Conservation (phyloP, 2,888 invertebrate species). For the Xylota segnis region DNA sequence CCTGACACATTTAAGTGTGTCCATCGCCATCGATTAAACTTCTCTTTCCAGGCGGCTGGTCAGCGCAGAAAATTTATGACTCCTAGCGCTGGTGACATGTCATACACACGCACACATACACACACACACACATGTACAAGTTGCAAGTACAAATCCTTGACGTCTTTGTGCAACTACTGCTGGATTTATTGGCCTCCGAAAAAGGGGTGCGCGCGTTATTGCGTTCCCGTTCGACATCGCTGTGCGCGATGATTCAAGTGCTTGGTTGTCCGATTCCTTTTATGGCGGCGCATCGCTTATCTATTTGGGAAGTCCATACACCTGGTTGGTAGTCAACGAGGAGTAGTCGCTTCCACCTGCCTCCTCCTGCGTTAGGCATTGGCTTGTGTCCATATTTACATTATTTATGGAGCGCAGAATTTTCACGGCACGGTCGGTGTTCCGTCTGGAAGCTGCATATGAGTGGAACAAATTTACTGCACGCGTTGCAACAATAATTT, state of each 20-base stretch:
- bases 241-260: slow-evolving; percentile 66
- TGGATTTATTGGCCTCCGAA: slow-evolving; percentile 74
- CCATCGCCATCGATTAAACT: slow-evolving; percentile 66
- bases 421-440: slow-evolving; percentile 60
- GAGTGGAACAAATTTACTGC: slow-evolving; percentile 74
- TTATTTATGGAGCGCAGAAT: slow-evolving; percentile 76
- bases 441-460: slow-evolving; percentile 41
- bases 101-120: slow-evolving; percentile 66
- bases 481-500: slow-evolving; percentile 71
- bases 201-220: slow-evolving; percentile 76
- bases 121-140: slow-evolving; percentile 59
- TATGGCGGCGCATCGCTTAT: slow-evolving; percentile 71
- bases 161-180: slow-evolving; percentile 48
- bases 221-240: slow-evolving; percentile 70
- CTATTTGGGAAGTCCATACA: slow-evolving; percentile 75
- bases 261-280: slow-evolving; percentile 56
- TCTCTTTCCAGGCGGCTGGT: slow-evolving; percentile 49
- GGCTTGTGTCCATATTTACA: slow-evolving; percentile 76
- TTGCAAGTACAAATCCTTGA: slow-evolving; percentile 72
- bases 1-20: slow-evolving; percentile 70
- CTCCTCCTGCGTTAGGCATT: slow-evolving; percentile 55
- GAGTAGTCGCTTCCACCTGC: slow-evolving; percentile 8
- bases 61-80: slow-evolving; percentile 62
- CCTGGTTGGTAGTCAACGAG: slow-evolving; percentile 49
- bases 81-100: slow-evolving; percentile 71